Base-by-base conservation (phyloP, 2,797 vertebrate genomes). In the Hoplostethus mediterraneus region DNA sequence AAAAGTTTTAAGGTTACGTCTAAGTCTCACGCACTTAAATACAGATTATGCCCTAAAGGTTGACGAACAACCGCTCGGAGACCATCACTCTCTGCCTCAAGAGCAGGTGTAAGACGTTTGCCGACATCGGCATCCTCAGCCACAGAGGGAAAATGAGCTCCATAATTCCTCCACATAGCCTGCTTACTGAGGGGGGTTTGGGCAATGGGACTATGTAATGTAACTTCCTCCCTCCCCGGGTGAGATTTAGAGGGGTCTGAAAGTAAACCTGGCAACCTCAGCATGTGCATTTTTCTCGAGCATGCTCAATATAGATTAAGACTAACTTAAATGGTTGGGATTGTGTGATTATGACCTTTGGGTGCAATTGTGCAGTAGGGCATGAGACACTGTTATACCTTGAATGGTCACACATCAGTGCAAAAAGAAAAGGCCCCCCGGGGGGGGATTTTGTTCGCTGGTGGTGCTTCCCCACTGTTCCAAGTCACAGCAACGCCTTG, bases 1-100 rank as follows among this genome's bases (percentile, higher is more conserved):
- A n/a, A 57, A 84, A 77, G 71, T 85, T 85, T 75, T 75, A 83
- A 79, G 78, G 80, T 82, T 80, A 75, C 61, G 74, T 67, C 51
- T 53, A 67, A 73, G 73, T 77, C 57, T 74, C 38, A 40, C 57
- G 45, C 42, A 66, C 65, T 77, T 77, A 66, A 76, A 81, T 70
- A 72, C 55, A 79, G 62, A 83, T 73, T 62, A 82, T 63, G 70
- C 67, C 64, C 44, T 60, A 64, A 62, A 44, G 38, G 64, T 60
- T 86, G 85, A 87, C 79, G 63, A 79, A 89, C 67, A 66, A 47
- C 73, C 60, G 71, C 2, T 28, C 30, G 17, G 76, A 77, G 67
- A 71, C 63, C 38, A 56, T 77, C 63, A 33, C 45, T 84, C 64
- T 17, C 44, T 66, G 74, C 54, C 45, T 72, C 33, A 31, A n/a